Percentiles rank a stretch among this genome's conserved stretches.
phyloP scores from a whole-genome alignment of 2,888 invertebrate species.

The Amblyjoppa proteus region DNA sequence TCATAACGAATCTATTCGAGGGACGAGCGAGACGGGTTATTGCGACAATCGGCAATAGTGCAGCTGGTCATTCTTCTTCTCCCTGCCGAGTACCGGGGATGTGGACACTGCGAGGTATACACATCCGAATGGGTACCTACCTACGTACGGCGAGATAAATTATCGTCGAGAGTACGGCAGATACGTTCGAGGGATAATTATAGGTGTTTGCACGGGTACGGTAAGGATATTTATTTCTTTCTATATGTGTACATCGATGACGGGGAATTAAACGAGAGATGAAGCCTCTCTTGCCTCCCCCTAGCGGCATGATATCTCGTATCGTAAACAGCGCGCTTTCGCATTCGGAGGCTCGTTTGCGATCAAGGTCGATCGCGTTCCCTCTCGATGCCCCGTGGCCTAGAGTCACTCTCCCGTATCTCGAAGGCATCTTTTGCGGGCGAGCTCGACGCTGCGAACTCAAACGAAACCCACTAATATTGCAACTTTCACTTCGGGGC shows the following conservation, averaged over 20 bases:
- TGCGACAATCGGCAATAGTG: conserved; percentile 58
- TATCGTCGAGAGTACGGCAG: conserved; percentile 20
- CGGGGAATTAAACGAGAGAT: conserved; percentile 27
- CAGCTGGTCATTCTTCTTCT: conserved; percentile 30
- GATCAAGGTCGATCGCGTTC: conserved; percentile 68
- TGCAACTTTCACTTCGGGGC: conserved; percentile 70
- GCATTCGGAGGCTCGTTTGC: conserved; percentile 63
- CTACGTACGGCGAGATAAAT: conserved; percentile 17
- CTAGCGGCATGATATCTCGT: conserved; percentile 26
- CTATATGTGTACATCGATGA: conserved; percentile 16
- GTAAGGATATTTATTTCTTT: conserved; percentile 34
- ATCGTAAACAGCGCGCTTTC: conserved; percentile 56
- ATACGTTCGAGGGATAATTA: conserved; percentile 57
- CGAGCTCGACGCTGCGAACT: conserved; percentile 17
- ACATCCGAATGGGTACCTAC: background rate
- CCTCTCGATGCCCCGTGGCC: conserved; percentile 60
- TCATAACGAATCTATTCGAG: conserved; percentile 58
- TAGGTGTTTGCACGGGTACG: conserved; percentile 23
- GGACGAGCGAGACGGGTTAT: conserved; percentile 30
- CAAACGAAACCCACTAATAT: conserved; percentile 67
- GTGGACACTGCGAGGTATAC: background rate
- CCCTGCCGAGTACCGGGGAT: background rate
- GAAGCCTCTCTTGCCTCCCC: conserved; percentile 28
- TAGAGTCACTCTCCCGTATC: conserved; percentile 62
- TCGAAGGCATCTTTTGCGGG: conserved; percentile 66